A percentile compares a stretch with the other conserved stretches of the same genome.
These are phyloP conservation scores for Ancistrus triradiatus DNA, from an alignment of 2,113 vertebrate genomes.

Conservation along the genomic window DNA sequence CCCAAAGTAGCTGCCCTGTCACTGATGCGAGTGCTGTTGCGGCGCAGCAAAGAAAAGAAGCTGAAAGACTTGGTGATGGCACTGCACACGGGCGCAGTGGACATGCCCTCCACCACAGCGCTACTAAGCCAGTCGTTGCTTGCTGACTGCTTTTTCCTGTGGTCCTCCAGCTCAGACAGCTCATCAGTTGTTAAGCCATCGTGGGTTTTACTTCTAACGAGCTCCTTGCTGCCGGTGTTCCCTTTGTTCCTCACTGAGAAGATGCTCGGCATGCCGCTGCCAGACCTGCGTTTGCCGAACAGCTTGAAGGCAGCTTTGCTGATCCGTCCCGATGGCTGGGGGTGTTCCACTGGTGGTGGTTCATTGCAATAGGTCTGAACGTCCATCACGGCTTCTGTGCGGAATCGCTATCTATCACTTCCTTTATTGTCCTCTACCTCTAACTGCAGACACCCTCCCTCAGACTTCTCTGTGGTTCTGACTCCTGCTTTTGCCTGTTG, in stretches of 20 bases:
- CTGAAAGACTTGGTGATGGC: conserved; percentile 87
- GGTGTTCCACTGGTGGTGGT: conserved; percentile 72
- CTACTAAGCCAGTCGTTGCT: conserved; percentile 63
- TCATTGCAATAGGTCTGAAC: conserved; percentile 81
- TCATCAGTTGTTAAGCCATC: conserved; percentile 81
- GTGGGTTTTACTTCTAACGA: conserved; percentile 86
- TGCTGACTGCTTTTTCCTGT: conserved; percentile 67
- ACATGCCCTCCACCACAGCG: conserved; percentile 36
- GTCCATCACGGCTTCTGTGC: conserved; percentile 74
- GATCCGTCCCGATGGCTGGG: conserved; percentile 86
- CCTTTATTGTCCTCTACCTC: conserved; percentile 52
- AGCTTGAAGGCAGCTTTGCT: conserved; percentile 96
- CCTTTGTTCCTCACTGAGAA: conserved; percentile 91
- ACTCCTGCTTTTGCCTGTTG: conserved; percentile 56
- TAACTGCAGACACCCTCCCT: conserved; percentile 26
- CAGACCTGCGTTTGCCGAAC: conserved; percentile 84
- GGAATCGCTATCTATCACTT: conserved; percentile 39
- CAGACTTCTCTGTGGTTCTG: conserved; percentile 38
- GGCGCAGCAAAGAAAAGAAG: conserved; percentile 86
- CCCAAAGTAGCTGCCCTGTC: conserved; percentile 69
- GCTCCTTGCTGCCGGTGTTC: conserved; percentile 69
- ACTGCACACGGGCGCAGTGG: conserved; percentile 57
- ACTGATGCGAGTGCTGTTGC: conserved; percentile 70
- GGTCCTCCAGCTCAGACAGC: conserved; percentile 62
- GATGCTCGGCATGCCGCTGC: conserved; percentile 85